Evolutionary conservation across 2,888 invertebrate genomes (phyloP).

Genomic region (Eristalinus sepulchralis): DNA sequence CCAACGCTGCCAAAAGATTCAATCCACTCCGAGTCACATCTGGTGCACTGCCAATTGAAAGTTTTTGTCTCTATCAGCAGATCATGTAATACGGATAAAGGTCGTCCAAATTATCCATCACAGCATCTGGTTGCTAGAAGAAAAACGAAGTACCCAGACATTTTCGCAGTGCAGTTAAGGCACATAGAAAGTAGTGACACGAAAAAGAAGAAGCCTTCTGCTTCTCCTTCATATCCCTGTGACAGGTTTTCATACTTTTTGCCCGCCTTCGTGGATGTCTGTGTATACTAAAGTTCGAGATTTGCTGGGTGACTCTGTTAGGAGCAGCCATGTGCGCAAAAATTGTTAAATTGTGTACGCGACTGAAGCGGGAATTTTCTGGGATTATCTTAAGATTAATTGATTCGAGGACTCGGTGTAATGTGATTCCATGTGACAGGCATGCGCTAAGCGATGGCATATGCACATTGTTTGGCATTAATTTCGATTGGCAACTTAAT

Average conservation of each 20-base stretch:
- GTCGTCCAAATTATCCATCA: slow-evolving; percentile 39
- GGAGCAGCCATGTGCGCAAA: slow-evolving; percentile 40
- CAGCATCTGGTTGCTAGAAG: slow-evolving; percentile 17
- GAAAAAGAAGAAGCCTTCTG: neutral
- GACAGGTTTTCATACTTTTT: slow-evolving; percentile 40
- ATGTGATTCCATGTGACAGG: slow-evolving; percentile 14
- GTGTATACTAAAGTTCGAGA: neutral
- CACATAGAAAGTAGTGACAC: slow-evolving; percentile 48
- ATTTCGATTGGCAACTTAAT: slow-evolving; percentile 31
- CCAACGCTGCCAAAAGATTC: slow-evolving; percentile 29
- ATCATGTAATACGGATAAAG: slow-evolving; percentile 35
- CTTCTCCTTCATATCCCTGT: slow-evolving; percentile 24
- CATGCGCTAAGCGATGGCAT: slow-evolving; percentile 7
- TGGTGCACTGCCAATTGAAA: slow-evolving; percentile 42
- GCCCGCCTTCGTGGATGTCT: slow-evolving; percentile 1
- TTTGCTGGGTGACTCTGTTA: neutral
- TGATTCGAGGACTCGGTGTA: slow-evolving; percentile 33
- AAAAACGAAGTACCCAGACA: slow-evolving; percentile 15
- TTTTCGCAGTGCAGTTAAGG: slow-evolving; percentile 35
- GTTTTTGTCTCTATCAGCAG: slow-evolving; percentile 46
- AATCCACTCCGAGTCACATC: slow-evolving; percentile 14
- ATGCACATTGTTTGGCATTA: slow-evolving; percentile 6
- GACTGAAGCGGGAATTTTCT: slow-evolving; percentile 24
- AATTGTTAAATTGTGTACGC: slow-evolving; percentile 38
- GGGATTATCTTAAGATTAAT: slow-evolving; percentile 58